Evolutionary conservation across 1,140 invertebrate species (phyloP), one percentile per base, ranked within the genome.

Genomic region (Sycobia sp.): DNA sequence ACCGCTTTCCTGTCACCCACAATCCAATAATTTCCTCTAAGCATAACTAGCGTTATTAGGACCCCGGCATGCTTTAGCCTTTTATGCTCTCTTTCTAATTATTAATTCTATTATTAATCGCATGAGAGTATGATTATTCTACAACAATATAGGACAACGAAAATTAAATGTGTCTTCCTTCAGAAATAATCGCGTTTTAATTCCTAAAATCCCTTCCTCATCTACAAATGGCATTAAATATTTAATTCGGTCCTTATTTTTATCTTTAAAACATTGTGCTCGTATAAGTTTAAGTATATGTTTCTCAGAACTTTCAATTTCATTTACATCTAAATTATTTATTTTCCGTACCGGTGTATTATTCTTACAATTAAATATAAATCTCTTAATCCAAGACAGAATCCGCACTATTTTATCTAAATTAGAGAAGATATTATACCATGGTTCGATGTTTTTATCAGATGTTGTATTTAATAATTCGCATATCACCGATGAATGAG

Each of bases 11-110:
- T 3, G 18, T 41, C 32, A 1, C 16, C 22, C 11, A 69, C 18
- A 20, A 65, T 69, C 54, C 50, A 66, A 27, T 39, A 60, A 16
- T 57, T 51, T 44, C 56, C 53, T 51, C 67, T 57, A 22, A 69
- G 34, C 4, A 27, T 46, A 44, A 34, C 67, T 20, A 67, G 20
- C 11, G 57, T 29, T 0, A 38, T 50, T 29, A 51, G 34, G 3
- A 47, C 25, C 0, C 46, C 57, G 13, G 46, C 47, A 43, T 61
- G 58, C 38, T 51, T 25, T 23, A 38, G 32, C 10, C 39, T 13
- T 3, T 16, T n/a, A 41, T 61, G 58, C 43, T 32, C 23, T 27
- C 4, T 39, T n/a, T n/a, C n/a, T n/a, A n/a, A n/a, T n/a, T n/a
- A n/a, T n/a, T n/a, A n/a, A n/a, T n/a, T n/a, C 1, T 27, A 25